phyloP scores from a whole-genome alignment of 2,797 vertebrate genomes.

The Chelidonichthys spinosus region DNA sequence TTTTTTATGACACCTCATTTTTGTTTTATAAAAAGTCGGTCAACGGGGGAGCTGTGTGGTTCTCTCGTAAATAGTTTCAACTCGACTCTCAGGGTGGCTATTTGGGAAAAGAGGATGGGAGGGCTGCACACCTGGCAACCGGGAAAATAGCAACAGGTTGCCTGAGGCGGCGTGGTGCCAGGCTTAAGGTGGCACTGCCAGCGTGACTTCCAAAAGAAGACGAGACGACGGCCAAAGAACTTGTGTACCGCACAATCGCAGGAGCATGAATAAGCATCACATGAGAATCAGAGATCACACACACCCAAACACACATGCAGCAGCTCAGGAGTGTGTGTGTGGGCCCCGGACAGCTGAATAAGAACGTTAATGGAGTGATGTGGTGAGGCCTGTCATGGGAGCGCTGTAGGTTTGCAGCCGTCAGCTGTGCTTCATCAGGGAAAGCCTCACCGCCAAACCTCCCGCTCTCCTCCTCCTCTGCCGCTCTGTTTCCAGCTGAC shows the following conservation, averaged over 20 bases:
- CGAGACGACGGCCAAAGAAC: conserved; percentile 64
- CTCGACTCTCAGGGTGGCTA: conserved; percentile 32
- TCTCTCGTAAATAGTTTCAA: conserved; percentile 10
- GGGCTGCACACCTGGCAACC: conserved; percentile 35
- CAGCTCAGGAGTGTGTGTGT: conserved; percentile 70
- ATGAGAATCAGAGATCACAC: conserved; percentile 49
- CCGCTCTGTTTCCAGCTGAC: conserved; percentile 20
- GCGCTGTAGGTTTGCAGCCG: conserved; percentile 61
- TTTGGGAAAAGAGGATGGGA: conserved; percentile 21
- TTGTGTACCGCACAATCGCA: conserved; percentile 45
- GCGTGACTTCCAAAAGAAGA: conserved; percentile 67
- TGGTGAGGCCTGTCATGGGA: conserved; percentile 75
- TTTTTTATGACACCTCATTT: not conserved
- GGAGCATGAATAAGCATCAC: conserved; percentile 51
- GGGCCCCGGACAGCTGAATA: conserved; percentile 71
- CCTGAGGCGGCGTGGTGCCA: conserved; percentile 7
- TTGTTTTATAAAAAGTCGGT: not conserved
- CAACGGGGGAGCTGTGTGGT: not conserved
- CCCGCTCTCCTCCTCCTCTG: conserved; percentile 33
- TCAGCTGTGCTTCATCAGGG: conserved; percentile 80
- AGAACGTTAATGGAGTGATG: conserved; percentile 78
- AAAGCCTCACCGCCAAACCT: conserved; percentile 67
- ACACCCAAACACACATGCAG: conserved; percentile 36
- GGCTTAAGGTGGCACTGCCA: conserved; percentile 5
- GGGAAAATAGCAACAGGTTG: conserved; percentile 22